A percentile compares a stretch with the other conserved stretches of the same genome.
phyloP scores from a whole-genome alignment of 2,797 vertebrate genomes.

The Lophotriccus pileatus region DNA sequence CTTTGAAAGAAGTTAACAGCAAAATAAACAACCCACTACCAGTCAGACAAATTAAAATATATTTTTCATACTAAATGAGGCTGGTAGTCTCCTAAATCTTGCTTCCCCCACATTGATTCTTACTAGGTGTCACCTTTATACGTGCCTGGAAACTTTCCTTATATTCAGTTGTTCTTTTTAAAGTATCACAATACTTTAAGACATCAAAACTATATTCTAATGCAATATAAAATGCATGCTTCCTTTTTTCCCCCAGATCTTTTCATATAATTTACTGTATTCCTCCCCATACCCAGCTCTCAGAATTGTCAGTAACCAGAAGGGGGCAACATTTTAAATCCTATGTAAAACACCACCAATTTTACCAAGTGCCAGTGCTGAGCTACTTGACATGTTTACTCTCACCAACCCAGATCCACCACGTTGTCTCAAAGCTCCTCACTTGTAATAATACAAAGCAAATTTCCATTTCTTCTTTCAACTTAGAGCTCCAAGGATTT shows the following conservation, averaged over 20 bases:
- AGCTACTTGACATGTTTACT: rapidly evolving
- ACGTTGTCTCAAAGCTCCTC: background rate
- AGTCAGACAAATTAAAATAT: background rate
- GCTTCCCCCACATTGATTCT: background rate
- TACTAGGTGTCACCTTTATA: background rate
- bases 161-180: background rate
- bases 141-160: background rate
- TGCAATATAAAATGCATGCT: background rate
- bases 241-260: background rate
- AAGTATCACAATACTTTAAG: background rate
- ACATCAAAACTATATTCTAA: background rate
- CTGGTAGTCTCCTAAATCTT: background rate
- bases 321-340: slow-evolving; percentile 70
- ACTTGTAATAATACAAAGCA: rapidly evolving
- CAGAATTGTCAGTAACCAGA: background rate
- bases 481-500: background rate
- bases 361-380: too few species aligned
- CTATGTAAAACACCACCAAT: background rate
- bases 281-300: background rate
- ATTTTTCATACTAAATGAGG: background rate
- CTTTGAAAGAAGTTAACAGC: background rate
- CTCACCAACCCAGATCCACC: background rate
- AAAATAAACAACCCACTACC: background rate
- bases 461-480: background rate
- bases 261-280: rapidly evolving